Percentiles rank a stretch among this genome's conserved stretches.
Evolutionary conservation across 2,888 invertebrate species (phyloP).

Genomic region (Dione juno): DNA sequence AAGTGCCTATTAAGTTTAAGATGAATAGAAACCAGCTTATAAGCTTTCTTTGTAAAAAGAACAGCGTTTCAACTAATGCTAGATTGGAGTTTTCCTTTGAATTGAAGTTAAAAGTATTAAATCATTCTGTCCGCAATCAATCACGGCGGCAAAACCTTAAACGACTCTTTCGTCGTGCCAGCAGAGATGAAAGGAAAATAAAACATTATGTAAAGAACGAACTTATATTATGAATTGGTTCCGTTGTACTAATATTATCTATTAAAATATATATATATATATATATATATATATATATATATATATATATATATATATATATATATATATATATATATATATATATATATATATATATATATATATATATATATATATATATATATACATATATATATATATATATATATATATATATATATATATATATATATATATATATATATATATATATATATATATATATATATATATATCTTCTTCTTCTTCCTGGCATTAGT

Average conservation of each 20-base stretch:
- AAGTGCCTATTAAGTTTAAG: not conserved
- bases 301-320: too few species aligned
- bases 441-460: too few species aligned
- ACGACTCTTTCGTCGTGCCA: slow-evolving; percentile 36
- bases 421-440: too few species aligned
- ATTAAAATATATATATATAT: too few species aligned
- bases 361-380: too few species aligned
- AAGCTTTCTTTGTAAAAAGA: slow-evolving; percentile 13
- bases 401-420: too few species aligned
- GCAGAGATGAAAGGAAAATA: slow-evolving; percentile 33
- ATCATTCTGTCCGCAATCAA: slow-evolving; percentile 36
- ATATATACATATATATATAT: too few species aligned
- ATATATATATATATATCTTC: too few species aligned
- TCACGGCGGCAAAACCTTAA: slow-evolving; percentile 37
- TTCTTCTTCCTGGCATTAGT: too few species aligned
- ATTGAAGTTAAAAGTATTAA: slow-evolving; percentile 34
- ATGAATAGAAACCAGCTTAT: not conserved
- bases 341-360: too few species aligned
- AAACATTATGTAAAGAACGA: slow-evolving; percentile 22
- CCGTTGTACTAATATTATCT: not conserved
- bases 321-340: too few species aligned
- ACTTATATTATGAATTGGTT: slow-evolving; percentile 9
- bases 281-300: too few species aligned
- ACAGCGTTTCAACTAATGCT: slow-evolving; percentile 18
- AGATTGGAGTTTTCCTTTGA: slow-evolving; percentile 16